phyloP scores from a whole-genome alignment of 2,113 vertebrate genomes.

The Turnix velox region DNA sequence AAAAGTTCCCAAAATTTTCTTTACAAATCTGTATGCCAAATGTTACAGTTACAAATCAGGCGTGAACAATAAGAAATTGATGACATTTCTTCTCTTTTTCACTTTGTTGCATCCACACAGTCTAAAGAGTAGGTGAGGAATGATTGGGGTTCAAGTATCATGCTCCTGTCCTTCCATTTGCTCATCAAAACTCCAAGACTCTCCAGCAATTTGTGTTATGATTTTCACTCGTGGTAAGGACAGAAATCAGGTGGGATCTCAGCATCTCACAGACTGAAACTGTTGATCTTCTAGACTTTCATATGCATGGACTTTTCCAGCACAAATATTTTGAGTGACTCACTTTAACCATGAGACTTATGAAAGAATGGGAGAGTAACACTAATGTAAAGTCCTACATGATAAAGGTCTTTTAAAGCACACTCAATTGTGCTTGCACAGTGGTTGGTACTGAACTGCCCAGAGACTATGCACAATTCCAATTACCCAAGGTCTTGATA shows the following conservation, averaged over 20 bases:
- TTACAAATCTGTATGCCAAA: neutral
- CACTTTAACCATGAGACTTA: neutral
- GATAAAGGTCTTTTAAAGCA: neutral
- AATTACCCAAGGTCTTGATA: neutral
- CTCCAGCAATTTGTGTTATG: neutral
- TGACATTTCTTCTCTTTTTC: neutral
- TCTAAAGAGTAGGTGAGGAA: neutral
- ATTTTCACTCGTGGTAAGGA: accelerated
- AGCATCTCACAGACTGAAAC: neutral
- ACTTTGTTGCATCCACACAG: too few species aligned
- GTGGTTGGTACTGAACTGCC: neutral
- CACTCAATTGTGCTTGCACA: neutral
- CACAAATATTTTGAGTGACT: neutral
- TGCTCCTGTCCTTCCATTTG: neutral
- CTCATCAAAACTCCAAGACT: neutral
- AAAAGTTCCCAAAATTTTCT: neutral
- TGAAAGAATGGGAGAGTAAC: neutral
- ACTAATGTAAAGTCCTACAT: neutral
- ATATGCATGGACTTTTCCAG: neutral
- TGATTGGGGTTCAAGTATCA: neutral
- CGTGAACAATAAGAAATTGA: neutral
- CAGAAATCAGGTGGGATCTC: neutral
- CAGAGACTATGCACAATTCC: neutral
- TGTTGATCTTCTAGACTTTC: neutral
- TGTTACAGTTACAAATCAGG: neutral